Evolutionary conservation across 2,797 vertebrate genomes (phyloP), one percentile per base, ranked within the genome.

Genomic region (Anolis apletophallus): DNA sequence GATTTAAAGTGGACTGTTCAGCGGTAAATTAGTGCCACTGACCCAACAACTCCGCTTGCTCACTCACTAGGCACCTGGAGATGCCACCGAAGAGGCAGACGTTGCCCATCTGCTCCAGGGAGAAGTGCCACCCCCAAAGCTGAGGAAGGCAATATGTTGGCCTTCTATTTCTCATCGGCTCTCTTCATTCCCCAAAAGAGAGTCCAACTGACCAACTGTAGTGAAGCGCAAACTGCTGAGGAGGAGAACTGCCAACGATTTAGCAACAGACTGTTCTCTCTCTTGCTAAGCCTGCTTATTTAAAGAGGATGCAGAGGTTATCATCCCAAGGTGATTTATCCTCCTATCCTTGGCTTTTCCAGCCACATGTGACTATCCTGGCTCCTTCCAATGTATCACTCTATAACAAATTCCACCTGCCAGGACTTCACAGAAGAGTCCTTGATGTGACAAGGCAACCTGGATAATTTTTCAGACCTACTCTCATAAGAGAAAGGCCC

Each of bases 191-290:
- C 34, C 81, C 29, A 87, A 89, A 86, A 88, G 85, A 55, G 55
- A 16, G 26, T n/a, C 61, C 79, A 21, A 12, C 40, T 81, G 61
- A 13, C 83, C 88, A 68, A 83, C 73, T 73, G 87, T 21, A 85
- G 84, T 73, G 87, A 23, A 85, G 84, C 90, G 89, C 84, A 90
- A 32, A 50, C 59, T 80, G 86, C 87, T 72, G 84, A 91, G 88
- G 83, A 67, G 77, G 21, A 85, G 77, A 21, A 89, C 86, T 85
- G 80, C 88, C 89, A 89, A 90, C 36, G 14, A 29, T 40, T 67
- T n/a, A 64, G 90, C 29, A 83, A 14, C 89, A 93, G 85, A 89
- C 89, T 92, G 94, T 91, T 90, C 88, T 88, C 57, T 83, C 40
- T 77, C n/a, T 83, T 84, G 29, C 16, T 12, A 13, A 4, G 19